A percentile compares a stretch with the other conserved stretches of the same genome.
Evolutionary conservation across 2,113 vertebrate genomes (phyloP).

Genomic region (Syngnathus floridae): DNA sequence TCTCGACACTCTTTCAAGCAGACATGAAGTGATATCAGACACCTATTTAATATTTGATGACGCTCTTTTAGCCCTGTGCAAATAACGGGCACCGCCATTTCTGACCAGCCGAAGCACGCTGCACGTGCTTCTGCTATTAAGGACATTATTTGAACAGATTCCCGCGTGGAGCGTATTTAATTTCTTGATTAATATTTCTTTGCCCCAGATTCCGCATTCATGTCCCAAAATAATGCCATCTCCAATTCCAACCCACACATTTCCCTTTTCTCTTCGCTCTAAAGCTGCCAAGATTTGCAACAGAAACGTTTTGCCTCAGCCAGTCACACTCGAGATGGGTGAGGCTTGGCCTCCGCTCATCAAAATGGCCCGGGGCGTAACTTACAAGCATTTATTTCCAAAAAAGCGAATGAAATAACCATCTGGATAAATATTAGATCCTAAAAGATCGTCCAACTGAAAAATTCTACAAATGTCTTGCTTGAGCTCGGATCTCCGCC

Average conservation of each 20-base stretch:
- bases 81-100: slow-evolving; percentile 45
- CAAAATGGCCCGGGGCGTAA: neutral
- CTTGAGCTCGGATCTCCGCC: neutral
- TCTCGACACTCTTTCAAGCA: slow-evolving; percentile 12
- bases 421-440: neutral
- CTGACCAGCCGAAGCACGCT: slow-evolving; percentile 9
- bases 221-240: neutral
- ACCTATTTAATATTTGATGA: slow-evolving; percentile 54
- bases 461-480: neutral
- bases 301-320: neutral
- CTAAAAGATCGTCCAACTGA: neutral
- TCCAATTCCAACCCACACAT: neutral
- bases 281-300: neutral
- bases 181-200: slow-evolving; percentile 2
- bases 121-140: slow-evolving; percentile 3
- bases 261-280: neutral
- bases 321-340: neutral
- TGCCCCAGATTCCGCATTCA: slow-evolving; percentile 8
- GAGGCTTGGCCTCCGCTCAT: neutral
- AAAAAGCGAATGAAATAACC: neutral
- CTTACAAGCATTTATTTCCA: neutral
- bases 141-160: slow-evolving; percentile 12
- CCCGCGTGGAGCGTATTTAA: neutral
- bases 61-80: slow-evolving; percentile 35
- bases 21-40: slow-evolving; percentile 45